Base-by-base conservation (phyloP, 2,797 vertebrate species). In the Ispidina lecontei region DNA sequence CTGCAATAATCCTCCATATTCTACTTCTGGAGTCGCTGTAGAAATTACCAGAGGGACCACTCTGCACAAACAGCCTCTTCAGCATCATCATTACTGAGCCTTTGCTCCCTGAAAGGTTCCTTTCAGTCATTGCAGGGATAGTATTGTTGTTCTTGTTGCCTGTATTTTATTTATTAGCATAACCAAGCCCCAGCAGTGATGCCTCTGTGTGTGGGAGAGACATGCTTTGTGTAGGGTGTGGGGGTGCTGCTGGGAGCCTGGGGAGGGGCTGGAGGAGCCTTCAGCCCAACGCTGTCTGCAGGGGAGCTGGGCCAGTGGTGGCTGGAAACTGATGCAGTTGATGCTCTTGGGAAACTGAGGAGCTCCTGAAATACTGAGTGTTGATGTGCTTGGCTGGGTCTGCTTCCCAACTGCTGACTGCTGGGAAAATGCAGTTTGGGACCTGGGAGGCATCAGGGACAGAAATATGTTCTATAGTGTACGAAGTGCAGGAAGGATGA, bases 11-110 rank as follows among this genome's bases (percentile, higher is more conserved):
- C n/a, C 63, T 5, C 3, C 46, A 7, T 31, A 23, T 95, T 76
- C 43, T 28, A 70, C 69, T 69, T 7, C 31, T 76, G 60, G n/a
- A 93, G 83, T 62, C 31, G 4, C 87, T 22, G 60, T 21, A 21
- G 83, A 67, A 93, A 93, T 91, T 79, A 68, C 89, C 90, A 4
- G 31, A 43, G 94, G 91, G 87, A 67, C 90, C 64, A 37, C 76
- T 83, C 19, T 26, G 84, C 52, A 7, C 72, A 62, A 89, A 83
- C 14, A 17, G 11, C 84, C 84, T 20, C 85, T 91, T 89, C 91
- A 80, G 33, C 91, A 90, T 85, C 89, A 78, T 72, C 85, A 59
- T 88, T 73, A 85, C 49, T 6, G 65, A 59, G 31, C 65, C 91
- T 88, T 68, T 49, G 31, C 71, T 82, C 63, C 63, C 63, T 87